Base-by-base conservation (phyloP, 2,888 invertebrate genomes). In the Trichogramma evanescens region DNA sequence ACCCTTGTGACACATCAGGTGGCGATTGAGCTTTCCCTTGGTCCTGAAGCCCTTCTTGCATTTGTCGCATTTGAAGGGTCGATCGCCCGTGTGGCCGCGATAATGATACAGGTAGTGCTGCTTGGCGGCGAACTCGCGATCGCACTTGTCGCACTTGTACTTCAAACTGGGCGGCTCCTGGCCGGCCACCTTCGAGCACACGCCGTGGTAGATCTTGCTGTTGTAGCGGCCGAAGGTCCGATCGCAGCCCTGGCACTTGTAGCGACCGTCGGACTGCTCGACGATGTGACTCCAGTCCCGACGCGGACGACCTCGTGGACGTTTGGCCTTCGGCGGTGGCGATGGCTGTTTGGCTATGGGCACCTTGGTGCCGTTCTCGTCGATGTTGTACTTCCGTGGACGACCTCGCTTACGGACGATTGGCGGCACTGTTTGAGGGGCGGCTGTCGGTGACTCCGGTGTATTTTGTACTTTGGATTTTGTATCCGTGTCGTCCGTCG, bases 71-170 rank as follows among this genome's bases (percentile, higher is more conserved):
- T 81, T 73, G 67, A 82, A 86, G 0, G 83, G 83, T 60, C 84
- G 82, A 65, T 82, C 82, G 53, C 84, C 84, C 42, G 80, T 81
- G 68, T 91, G 90, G 38, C 83, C 84, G 10, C 86, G 81, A 73
- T 85, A 81, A 68, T 91, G 91, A 66, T 89, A 86, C 70, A 88
- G 85, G 66, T 84, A 84, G 74, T 91, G 91, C 0, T 88, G 86
- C 58, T 84, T 84, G 5, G 85, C 83, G 3, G 86, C 83, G 13
- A 40, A 39, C 41, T 69, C 72, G 50, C 69, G 71, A 8, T 75
- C 75, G 64, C 84, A 84, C 13, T 77, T 67, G 4, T 75, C 74
- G 69, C 84, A 84, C 63, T 77, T 75, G 63, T 80, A 81, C 26
- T 26, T 26, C 2, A 26, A 2, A 26, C 26, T 26, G 2, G 26